Conservation (phyloP, 2,888 invertebrate genomes). For the Plutella xylostella region DNA sequence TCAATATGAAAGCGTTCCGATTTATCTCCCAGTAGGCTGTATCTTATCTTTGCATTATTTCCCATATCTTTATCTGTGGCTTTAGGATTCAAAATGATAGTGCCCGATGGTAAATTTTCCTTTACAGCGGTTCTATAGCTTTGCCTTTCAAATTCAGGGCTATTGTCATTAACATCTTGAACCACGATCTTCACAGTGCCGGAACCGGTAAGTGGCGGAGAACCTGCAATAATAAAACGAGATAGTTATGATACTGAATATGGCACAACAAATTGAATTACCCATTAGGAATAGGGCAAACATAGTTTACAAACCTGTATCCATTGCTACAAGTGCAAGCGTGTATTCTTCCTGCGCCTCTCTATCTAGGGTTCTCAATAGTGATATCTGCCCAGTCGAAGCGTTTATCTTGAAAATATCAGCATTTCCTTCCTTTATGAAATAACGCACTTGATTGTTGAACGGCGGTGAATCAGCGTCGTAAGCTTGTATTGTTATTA, state of each 20-base stretch:
- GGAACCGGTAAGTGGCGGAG: constrained; percentile 92
- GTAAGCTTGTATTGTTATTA: constrained; percentile 86
- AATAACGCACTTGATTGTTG: constrained; percentile 91
- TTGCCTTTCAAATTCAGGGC: constrained; percentile 87
- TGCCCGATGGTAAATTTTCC: constrained; percentile 86
- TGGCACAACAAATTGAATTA: background rate
- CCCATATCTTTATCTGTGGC: constrained; percentile 88
- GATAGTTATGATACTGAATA: background rate
- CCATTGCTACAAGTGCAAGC: constrained; percentile 91
- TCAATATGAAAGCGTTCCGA: constrained; percentile 85
- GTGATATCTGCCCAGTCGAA: constrained; percentile 89
- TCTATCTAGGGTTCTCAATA: constrained; percentile 85
- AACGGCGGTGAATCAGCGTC: constrained; percentile 93
- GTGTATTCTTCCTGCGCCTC: constrained; percentile 87
- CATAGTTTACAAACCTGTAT: constrained; percentile 78
- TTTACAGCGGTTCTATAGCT: constrained; percentile 81
- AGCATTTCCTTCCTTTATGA: constrained; percentile 92
- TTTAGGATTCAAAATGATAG: constrained; percentile 79
- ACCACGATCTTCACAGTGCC: constrained; percentile 91
- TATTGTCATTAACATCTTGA: constrained; percentile 94
- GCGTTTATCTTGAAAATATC: constrained; percentile 93
- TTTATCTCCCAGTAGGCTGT: constrained; percentile 85
- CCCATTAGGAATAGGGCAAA: background rate
- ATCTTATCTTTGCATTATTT: constrained; percentile 88
- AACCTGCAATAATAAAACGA: constrained; percentile 72